These are phyloP conservation scores for Chaetops frenatus DNA, from an alignment of 2,113 vertebrate species.

Conservation along the genomic window DNA sequence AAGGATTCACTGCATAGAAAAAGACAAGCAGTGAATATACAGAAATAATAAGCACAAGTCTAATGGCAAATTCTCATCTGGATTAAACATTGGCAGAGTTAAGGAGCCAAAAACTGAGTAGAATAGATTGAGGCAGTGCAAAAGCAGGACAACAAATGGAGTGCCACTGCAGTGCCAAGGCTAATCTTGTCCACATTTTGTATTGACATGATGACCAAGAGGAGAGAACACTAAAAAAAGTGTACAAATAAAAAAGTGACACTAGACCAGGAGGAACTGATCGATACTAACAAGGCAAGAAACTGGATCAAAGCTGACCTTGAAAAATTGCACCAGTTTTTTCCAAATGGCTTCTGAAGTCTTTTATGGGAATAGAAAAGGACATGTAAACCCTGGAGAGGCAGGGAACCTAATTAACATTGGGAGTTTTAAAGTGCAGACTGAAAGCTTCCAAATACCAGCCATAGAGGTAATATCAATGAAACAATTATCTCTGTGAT, in stretches of 20 bases:
- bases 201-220: not conserved
- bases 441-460: not conserved
- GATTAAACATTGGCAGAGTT: not conserved
- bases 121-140: not conserved
- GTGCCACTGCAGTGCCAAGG: not conserved
- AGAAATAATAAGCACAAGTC: not conserved
- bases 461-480: not conserved
- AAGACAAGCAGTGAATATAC: not conserved
- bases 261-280: rapidly evolving
- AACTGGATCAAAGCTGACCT: not conserved
- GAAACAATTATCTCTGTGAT: not conserved
- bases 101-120: not conserved
- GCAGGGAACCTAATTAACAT: not conserved
- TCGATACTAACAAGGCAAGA: not conserved
- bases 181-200: not conserved
- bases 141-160: not conserved
- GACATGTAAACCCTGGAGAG: not conserved
- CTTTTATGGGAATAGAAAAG: not conserved
- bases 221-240: not conserved
- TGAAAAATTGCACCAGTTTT: not conserved
- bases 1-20: not conserved
- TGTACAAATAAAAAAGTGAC: not conserved
- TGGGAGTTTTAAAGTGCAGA: not conserved
- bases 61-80: not conserved
- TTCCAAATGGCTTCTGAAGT: not conserved